Conservation (phyloP, 2,797 vertebrate species). For the Falco naumanni region DNA sequence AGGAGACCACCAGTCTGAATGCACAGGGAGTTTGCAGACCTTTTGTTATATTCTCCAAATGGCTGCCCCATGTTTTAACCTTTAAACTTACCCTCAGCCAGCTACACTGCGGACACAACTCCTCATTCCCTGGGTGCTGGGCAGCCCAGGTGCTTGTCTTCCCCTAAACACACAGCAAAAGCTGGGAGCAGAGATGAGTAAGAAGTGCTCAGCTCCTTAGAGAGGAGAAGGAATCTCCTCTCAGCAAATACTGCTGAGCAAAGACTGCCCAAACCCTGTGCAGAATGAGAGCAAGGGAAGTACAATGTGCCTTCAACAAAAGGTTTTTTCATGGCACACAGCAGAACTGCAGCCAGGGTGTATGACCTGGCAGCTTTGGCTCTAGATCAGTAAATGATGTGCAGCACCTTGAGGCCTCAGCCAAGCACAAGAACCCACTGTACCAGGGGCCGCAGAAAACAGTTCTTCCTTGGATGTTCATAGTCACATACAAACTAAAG, state of each 20-base stretch:
- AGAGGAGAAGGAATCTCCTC: neutral
- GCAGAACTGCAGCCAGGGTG: neutral
- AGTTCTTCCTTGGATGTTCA: neutral
- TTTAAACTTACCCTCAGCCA: neutral
- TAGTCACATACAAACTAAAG: neutral
- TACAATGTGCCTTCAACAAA: neutral
- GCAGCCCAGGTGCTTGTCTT: neutral
- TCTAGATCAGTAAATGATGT: neutral
- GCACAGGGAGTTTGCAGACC: fast-evolving
- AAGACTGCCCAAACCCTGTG: neutral
- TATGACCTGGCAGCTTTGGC: neutral
- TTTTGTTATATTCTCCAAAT: neutral
- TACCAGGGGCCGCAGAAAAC: neutral
- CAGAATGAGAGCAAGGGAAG: neutral
- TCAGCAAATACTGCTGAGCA: neutral
- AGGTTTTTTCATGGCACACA: neutral
- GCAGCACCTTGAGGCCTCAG: neutral
- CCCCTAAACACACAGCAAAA: neutral
- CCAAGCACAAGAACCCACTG: neutral
- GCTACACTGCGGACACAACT: neutral
- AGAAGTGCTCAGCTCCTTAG: neutral
- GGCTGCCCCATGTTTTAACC: neutral
- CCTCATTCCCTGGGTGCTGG: neutral
- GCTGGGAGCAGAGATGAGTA: neutral
- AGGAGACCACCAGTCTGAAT: neutral